These are phyloP conservation scores for Tipula vernalis DNA, from an alignment of 2,888 invertebrate genomes.

Conservation along the genomic window DNA sequence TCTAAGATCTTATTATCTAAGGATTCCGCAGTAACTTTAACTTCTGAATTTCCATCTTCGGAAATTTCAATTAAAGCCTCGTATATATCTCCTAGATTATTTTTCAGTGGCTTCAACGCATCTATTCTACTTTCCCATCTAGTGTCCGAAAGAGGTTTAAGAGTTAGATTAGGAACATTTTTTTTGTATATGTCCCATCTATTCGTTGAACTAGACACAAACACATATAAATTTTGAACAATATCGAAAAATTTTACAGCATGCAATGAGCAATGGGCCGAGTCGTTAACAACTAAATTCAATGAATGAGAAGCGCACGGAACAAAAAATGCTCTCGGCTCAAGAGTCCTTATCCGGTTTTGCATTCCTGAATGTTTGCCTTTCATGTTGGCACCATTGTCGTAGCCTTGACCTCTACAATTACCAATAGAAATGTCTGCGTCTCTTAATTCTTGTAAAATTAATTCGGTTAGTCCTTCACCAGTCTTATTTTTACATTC, in stretches of 20 bases:
- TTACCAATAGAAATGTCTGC: conserved; percentile 11
- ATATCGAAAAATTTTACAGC: conserved; percentile 13
- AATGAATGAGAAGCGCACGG: conserved; percentile 13
- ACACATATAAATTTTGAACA: not conserved
- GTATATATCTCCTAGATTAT: too few relatives aligned
- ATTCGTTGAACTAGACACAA: not conserved
- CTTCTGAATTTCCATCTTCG: too few relatives aligned
- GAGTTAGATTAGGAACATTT: too few relatives aligned
- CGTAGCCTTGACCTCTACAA: conserved; percentile 14
- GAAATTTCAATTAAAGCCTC: too few relatives aligned
- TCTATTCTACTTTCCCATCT: too few relatives aligned
- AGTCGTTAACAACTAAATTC: conserved; percentile 13
- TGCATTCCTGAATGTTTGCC: not conserved
- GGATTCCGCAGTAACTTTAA: too few relatives aligned
- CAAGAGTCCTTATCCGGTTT: conserved; percentile 11
- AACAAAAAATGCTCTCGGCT: conserved; percentile 11
- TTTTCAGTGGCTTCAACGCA: too few relatives aligned
- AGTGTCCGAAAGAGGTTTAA: too few relatives aligned
- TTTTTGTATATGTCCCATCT: conserved; percentile 6
- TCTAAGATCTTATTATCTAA: too few relatives aligned
- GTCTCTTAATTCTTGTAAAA: conserved; percentile 12
- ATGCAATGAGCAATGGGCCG: conserved; percentile 5
- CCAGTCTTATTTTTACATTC: not conserved
- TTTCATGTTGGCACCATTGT: conserved; percentile 12
- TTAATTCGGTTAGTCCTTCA: not conserved